Evolutionary conservation across 1,140 invertebrate species (phyloP).

Genomic region (Penaeus japonicus): DNA sequence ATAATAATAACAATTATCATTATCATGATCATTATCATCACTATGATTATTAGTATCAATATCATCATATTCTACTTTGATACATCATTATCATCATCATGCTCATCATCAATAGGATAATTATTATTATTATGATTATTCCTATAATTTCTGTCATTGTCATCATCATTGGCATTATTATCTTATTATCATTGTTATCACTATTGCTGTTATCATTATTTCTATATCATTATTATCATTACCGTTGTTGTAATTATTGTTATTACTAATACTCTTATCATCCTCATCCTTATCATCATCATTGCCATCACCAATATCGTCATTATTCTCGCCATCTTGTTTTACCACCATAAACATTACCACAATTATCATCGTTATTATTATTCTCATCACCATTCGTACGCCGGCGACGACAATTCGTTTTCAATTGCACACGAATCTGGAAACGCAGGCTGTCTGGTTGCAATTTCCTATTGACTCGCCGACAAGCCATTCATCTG

Average conservation of each 20-base stretch:
- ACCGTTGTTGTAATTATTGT: neutral
- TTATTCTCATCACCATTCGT: no score
- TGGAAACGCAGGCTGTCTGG: no score
- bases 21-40: neutral
- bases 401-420: no score
- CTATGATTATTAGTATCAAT: neutral
- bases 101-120: constrained; percentile 29
- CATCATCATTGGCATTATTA: neutral
- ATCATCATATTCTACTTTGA: no score
- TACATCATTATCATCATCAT: constrained; percentile 63
- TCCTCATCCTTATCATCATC: neutral
- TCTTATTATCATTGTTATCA: neutral
- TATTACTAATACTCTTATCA: neutral
- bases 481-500: no score
- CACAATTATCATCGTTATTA: no score
- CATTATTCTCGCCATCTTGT: neutral
- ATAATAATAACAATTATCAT: constrained; percentile 70
- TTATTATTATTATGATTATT: constrained; percentile 27
- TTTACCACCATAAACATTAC: no score
- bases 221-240: neutral
- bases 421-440: no score
- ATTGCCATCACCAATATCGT: neutral
- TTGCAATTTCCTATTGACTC: no score
- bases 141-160: constrained; percentile 58
- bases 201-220: neutral